Evolutionary conservation across 2,888 invertebrate genomes (phyloP).

Genomic region (Drosophila hamatofila): DNA sequence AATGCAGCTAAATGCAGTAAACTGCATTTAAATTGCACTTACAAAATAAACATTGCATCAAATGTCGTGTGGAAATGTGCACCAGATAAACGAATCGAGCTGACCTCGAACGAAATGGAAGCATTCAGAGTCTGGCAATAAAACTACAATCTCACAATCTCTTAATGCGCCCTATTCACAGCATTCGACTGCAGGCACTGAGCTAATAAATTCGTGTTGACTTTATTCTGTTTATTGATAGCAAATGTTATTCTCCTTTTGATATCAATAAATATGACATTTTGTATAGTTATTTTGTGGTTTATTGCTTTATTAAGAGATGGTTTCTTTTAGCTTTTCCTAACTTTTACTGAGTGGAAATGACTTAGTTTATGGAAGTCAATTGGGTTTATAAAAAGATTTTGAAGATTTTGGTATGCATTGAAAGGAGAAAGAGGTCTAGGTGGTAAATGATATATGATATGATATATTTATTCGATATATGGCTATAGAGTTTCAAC

Average conservation of each 20-base stretch:
- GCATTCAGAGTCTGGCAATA: constrained; percentile 7
- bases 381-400: background rate
- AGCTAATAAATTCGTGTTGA: background rate
- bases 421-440: background rate
- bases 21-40: constrained; percentile 48
- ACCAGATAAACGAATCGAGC: background rate
- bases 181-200: background rate
- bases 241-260: background rate
- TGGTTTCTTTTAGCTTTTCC: background rate
- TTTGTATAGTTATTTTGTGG: background rate
- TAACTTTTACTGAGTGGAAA: background rate
- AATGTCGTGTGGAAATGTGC: constrained; percentile 24
- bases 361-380: background rate
- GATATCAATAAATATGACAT: background rate
- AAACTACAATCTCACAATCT: constrained; percentile 18
- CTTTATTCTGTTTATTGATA: background rate
- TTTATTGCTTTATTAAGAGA: background rate
- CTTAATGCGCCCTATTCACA: background rate
- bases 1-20: constrained; percentile 29
- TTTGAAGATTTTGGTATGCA: background rate
- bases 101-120: constrained; percentile 18
- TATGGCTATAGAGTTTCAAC: background rate
- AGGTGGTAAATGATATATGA: background rate
- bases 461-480: background rate
- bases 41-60: constrained; percentile 20